Evolutionary conservation across 1,140 invertebrate species (phyloP), one percentile per base, ranked within the genome.

Genomic region (Bombus balteatus): DNA sequence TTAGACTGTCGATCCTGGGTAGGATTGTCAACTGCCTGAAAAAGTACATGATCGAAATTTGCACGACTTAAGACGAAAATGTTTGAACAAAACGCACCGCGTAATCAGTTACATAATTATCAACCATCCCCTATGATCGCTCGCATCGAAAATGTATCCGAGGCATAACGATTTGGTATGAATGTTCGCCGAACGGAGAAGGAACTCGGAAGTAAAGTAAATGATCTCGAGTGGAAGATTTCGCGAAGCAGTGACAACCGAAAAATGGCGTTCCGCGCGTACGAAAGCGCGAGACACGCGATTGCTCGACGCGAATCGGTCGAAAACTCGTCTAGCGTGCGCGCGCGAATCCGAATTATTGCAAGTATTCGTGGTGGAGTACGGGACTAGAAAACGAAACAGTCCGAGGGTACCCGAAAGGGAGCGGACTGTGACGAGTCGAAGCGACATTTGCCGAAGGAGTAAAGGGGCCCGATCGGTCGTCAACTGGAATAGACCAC

Each of bases 71-170:
- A 62, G 28, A 12, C 10, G 59, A 28, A n/a, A n/a, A 62, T 59
- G 57, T 28, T 59, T 3, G 57, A 47, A 22, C 57, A 10, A 59
- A 4, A 4, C 28, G 22, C 25, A 47, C 74, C 65, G 34, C 57
- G 34, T 10, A 73, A 37, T 75, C 28, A 6, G 43, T 86, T 86
- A 59, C 62, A 8, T 62, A 82, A 82, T 73, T 12, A 9, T n/a
- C n/a, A 5, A 70, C 47, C 8, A n/a, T 39, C 53, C 47, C n/a
- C 18, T 18, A 41, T 22, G 47, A 53, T 53, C 5, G 47, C 18
- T 53, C 47, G 47, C 47, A 8, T 53, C 47, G 12, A 22, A 22
- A 34, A 39, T 39, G 22, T 25, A 39, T 70, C n/a, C 15, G 22
- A 70, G 3, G 3, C 57, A 59, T 12, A 28, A 28, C 25, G 57